A percentile compares a stretch with the other conserved stretches of the same genome.
phyloP scores from a whole-genome alignment of 2,888 invertebrate species.

The Cheilosia vulpina region DNA sequence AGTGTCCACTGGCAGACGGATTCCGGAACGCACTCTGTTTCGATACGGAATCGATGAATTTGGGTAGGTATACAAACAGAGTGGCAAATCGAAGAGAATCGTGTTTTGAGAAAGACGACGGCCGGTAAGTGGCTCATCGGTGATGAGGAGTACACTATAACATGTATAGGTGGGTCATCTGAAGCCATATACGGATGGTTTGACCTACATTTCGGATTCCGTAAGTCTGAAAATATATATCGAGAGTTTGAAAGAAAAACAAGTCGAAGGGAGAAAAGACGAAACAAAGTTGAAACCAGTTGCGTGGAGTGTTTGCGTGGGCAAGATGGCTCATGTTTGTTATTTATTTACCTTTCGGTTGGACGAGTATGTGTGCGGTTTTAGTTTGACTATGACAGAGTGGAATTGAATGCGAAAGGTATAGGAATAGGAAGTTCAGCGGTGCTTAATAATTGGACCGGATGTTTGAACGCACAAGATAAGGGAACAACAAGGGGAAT shows the following conservation, averaged over 20 bases:
- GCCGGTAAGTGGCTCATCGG: conserved; percentile 17
- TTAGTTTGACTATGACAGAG: background rate
- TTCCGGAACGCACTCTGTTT: conserved; percentile 7
- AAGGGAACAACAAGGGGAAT: too few species aligned
- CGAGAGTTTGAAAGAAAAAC: conserved; percentile 8
- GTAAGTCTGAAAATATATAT: conserved; percentile 39
- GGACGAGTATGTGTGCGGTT: background rate
- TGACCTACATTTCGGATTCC: conserved; percentile 61
- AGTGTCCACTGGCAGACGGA: background rate
- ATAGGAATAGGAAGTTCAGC: too few species aligned
- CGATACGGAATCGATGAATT: conserved; percentile 23
- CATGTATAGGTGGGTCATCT: conserved; percentile 61
- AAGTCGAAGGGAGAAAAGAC: conserved; percentile 14
- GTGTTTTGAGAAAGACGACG: conserved; percentile 1
- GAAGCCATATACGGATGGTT: conserved; percentile 56
- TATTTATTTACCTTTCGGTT: conserved; percentile 1
- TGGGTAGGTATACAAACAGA: background rate
- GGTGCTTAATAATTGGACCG: too few species aligned
- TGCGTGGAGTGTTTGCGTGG: conserved; percentile 16
- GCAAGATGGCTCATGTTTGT: background rate
- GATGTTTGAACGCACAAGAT: too few species aligned
- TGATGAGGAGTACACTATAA: background rate
- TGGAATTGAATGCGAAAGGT: background rate
- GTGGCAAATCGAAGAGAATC: background rate
- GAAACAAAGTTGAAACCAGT: conserved; percentile 48